phyloP scores from a whole-genome alignment of 2,113 vertebrate genomes.

The Dipodomys merriami region DNA sequence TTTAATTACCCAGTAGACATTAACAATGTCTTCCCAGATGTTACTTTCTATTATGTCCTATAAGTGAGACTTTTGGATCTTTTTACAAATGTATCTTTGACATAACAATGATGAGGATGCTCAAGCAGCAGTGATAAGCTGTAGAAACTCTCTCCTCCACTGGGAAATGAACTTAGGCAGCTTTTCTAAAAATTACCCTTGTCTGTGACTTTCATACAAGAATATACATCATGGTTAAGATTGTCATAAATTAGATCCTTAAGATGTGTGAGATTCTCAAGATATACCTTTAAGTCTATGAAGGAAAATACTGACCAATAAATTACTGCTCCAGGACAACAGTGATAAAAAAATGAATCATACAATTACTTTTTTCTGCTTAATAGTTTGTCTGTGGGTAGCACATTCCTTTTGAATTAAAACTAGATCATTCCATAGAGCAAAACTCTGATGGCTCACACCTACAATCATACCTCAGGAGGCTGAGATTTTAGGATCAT shows the following conservation, averaged over 20 bases:
- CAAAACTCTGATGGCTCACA: too few species aligned
- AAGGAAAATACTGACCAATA: background rate
- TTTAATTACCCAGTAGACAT: slow-evolving; percentile 68
- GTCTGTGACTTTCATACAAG: background rate
- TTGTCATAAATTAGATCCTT: background rate
- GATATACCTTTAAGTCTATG: background rate
- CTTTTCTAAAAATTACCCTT: background rate
- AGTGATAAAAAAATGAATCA: background rate
- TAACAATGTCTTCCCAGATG: slow-evolving; percentile 71
- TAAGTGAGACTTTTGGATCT: slow-evolving; percentile 56
- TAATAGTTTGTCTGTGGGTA: background rate
- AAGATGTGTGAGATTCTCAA: background rate
- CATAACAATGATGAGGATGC: slow-evolving; percentile 43
- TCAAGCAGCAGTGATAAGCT: slow-evolving; percentile 19
- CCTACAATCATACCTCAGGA: too few species aligned
- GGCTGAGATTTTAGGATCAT: too few species aligned
- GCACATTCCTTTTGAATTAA: background rate
- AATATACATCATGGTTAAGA: background rate
- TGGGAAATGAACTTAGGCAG: background rate
- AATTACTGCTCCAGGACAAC: background rate
- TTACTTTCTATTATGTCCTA: slow-evolving; percentile 50
- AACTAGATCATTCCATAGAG: background rate
- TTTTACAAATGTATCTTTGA: slow-evolving; percentile 69
- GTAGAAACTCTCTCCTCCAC: background rate
- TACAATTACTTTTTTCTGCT: slow-evolving; percentile 24